Conservation (phyloP, 2,797 vertebrate species). For the Pelobates cultripes region DNA sequence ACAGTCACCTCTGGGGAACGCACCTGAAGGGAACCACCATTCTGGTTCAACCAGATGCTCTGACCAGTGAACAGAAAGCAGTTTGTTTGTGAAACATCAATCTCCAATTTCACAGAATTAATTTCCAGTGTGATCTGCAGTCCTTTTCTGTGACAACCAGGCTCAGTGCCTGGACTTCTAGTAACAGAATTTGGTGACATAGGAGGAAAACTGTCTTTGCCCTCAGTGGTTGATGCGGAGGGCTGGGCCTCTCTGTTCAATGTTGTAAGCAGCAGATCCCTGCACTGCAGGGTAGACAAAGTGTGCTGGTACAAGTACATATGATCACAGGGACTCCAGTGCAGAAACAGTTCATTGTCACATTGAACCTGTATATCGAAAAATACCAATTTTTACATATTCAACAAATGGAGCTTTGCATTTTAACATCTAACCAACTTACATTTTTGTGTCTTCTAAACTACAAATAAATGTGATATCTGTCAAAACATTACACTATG, state of each 20-base stretch:
- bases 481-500: no score
- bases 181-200: not conserved
- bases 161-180: slow-evolving; percentile 42
- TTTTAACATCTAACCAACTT: no score
- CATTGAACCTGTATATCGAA: slow-evolving; percentile 68
- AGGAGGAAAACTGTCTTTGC: slow-evolving; percentile 3
- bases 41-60: slow-evolving; percentile 75
- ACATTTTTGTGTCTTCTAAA: no score
- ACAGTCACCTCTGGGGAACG: slow-evolving; percentile 80
- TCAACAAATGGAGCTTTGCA: no score
- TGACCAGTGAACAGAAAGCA: slow-evolving; percentile 83
- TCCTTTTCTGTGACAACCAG: slow-evolving; percentile 58
- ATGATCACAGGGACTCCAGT: slow-evolving; percentile 91
- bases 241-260: slow-evolving; percentile 45
- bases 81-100: slow-evolving; percentile 82
- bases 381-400: no score
- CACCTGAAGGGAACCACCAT: slow-evolving; percentile 71
- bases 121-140: slow-evolving; percentile 80
- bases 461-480: no score
- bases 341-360: slow-evolving; percentile 78
- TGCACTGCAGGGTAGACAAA: slow-evolving; percentile 79
- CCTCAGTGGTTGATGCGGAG: slow-evolving; percentile 25
- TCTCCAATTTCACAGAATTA: slow-evolving; percentile 75
- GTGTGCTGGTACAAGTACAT: slow-evolving; percentile 93
- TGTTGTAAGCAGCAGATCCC: slow-evolving; percentile 66